These are phyloP conservation scores for Antheraea assamensis DNA, from an alignment of 2,888 invertebrate genomes.

Conservation along the genomic window DNA sequence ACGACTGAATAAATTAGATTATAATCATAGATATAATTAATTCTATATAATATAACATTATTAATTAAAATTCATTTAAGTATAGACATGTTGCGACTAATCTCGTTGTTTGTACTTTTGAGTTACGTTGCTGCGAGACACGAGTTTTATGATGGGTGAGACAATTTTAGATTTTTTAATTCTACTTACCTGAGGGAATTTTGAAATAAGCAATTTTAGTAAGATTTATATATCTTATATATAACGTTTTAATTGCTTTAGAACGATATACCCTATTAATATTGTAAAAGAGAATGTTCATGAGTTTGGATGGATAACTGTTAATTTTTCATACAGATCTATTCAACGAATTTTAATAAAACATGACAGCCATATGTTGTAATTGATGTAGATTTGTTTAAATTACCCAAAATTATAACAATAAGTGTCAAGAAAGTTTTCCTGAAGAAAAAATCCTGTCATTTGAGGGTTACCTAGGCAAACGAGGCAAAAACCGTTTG, in stretches of 20 bases:
- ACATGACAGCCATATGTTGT: too few relatives aligned
- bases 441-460: too few relatives aligned
- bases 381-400: too few relatives aligned
- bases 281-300: too few relatives aligned
- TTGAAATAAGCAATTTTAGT: not conserved
- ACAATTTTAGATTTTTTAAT: not conserved
- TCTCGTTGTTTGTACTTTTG: conserved; percentile 38
- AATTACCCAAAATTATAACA: too few relatives aligned
- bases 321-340: too few relatives aligned
- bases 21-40: not conserved
- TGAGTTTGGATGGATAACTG: too few relatives aligned
- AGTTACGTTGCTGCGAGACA: conserved; percentile 48
- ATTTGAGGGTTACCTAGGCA: too few relatives aligned
- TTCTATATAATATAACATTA: not conserved
- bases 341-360: too few relatives aligned
- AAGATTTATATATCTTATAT: not conserved
- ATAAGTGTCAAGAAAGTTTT: too few relatives aligned
- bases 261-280: too few relatives aligned
- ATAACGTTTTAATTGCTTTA: not conserved
- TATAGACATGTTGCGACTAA: conserved; percentile 31
- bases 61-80: not conserved
- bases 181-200: not conserved
- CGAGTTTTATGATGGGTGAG: conserved; percentile 54
- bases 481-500: too few relatives aligned
- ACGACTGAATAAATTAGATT: not conserved